phyloP scores from a whole-genome alignment of 2,888 invertebrate species.

The Cataglyphis albicans region DNA sequence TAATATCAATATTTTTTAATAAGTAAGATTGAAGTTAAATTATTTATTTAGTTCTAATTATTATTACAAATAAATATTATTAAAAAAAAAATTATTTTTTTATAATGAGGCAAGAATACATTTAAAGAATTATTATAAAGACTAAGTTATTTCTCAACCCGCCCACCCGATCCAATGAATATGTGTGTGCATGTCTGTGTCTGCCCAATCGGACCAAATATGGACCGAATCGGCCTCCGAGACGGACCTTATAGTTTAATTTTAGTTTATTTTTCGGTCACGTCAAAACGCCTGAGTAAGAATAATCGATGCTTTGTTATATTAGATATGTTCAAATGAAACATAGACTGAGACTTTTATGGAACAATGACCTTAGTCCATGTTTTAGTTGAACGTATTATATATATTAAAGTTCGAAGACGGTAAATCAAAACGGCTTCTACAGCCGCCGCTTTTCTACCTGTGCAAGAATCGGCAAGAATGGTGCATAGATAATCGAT shows the following conservation, averaged over 20 bases:
- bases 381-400: too few species aligned
- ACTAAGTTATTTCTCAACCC: conserved; percentile 37
- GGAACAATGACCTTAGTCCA: too few species aligned
- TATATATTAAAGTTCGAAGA: conserved; percentile 34
- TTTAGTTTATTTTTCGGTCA: conserved; percentile 66
- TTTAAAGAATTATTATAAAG: not conserved
- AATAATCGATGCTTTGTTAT: conserved; percentile 53
- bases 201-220: conserved; percentile 73
- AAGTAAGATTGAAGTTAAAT: not conserved
- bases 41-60: not conserved
- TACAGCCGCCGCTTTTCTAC: conserved; percentile 20
- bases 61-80: not conserved
- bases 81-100: not conserved
- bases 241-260: conserved; percentile 74
- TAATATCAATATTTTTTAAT: not conserved
- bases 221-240: conserved; percentile 73
- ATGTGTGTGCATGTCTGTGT: conserved; percentile 12
- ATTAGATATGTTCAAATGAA: not conserved
- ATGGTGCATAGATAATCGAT: conserved; percentile 42
- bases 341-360: too few species aligned
- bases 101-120: not conserved
- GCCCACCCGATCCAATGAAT: not conserved
- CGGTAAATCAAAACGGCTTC: conserved; percentile 36
- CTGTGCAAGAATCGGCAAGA: conserved; percentile 37
- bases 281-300: conserved; percentile 26